Evolutionary conservation across 2,888 invertebrate genomes (phyloP), one percentile per base, ranked within the genome.

Genomic region (Fragum whitleyi): DNA sequence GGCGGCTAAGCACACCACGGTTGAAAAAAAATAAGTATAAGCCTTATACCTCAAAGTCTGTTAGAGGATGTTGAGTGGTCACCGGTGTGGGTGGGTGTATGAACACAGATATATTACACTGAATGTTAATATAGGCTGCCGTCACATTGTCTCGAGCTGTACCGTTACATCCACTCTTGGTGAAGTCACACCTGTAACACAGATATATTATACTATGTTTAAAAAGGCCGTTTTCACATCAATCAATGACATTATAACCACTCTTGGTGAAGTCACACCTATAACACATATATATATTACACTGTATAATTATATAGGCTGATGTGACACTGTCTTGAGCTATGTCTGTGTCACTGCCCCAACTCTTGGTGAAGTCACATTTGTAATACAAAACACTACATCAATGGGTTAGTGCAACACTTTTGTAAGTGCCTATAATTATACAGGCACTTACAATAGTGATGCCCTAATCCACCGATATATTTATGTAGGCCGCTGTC

Each of bases 131-230:
- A 36, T 42, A 65, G 3, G 42, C 42, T 5, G 65, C 23, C n/a
- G 65, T 42, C 42, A 65, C 65, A 19, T 65, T 65, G 65, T 65
- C 65, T 32, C 65, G 9, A n/a, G 65, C 65, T 3, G 65, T 65
- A 21, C 65, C 65, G n/a, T 65, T 65, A 42, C 65, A 65, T 7
- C 65, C 39, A 36, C 65, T 65, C 42, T 39, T 42, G 19, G 42
- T 39, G 26, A 65, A 65, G 23, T 65, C 65, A 2, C 65, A 42
- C 42, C 42, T 65, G 23, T 6, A 42, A 32, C n/a, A 62, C n/a
- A 32, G 5, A 11, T 16, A 28, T 11, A 16, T 42, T 42, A 11
- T 42, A 42, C n/a, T n/a, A n/a, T n/a, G n/a, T n/a, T n/a, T 11
- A 65, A 6, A 36, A 23, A 65, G 3, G 42, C 42, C 5, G 65